Evolutionary conservation across 2,113 vertebrate genomes (phyloP).

Genomic region (Hypanus sabinus): DNA sequence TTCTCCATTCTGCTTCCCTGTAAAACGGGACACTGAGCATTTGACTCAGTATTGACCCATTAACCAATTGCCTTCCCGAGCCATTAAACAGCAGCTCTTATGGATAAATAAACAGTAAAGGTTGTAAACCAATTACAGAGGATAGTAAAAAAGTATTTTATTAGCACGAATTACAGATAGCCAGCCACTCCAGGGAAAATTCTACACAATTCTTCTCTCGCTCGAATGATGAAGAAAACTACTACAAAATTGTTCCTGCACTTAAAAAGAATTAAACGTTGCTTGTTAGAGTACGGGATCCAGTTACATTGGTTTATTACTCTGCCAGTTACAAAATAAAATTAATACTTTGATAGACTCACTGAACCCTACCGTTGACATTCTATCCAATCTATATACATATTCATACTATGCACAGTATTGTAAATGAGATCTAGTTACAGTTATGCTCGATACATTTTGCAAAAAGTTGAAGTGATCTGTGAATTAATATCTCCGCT

Average conservation of each 20-base stretch:
- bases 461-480: too few species aligned
- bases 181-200: slow-evolving; percentile 1
- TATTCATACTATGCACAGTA: too few species aligned
- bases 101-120: slow-evolving; percentile 77
- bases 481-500: too few species aligned
- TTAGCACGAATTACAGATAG: slow-evolving; percentile 63
- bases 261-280: neutral
- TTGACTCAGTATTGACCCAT: slow-evolving; percentile 73
- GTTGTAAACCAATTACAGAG: slow-evolving; percentile 82
- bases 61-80: slow-evolving; percentile 70
- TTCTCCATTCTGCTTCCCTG: slow-evolving; percentile 40
- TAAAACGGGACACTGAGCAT: slow-evolving; percentile 44
- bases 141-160: slow-evolving; percentile 80
- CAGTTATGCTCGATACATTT: too few species aligned
- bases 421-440: too few species aligned
- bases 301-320: neutral
- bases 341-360: neutral
- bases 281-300: too few species aligned
- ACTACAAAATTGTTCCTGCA: neutral
- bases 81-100: slow-evolving; percentile 84
- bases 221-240: neutral
- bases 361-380: neutral
- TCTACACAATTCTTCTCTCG: neutral
- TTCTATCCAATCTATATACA: too few species aligned
- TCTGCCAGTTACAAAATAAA: neutral